These are phyloP conservation scores for Notolabrus celidotus DNA, from an alignment of 2,797 vertebrate genomes.

Conservation along the genomic window DNA sequence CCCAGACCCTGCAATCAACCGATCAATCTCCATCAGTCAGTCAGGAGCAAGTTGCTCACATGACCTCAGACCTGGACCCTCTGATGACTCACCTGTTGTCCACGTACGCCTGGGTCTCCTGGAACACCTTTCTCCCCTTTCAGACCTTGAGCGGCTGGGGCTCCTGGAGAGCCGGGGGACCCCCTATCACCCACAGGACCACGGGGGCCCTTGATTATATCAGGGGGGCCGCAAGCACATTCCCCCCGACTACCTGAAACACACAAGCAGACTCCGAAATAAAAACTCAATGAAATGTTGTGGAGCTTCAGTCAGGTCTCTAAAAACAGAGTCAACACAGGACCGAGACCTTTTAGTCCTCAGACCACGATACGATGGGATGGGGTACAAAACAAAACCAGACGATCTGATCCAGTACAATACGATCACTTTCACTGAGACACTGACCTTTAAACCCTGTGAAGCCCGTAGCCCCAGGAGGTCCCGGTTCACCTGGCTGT, in stretches of 20 bases:
- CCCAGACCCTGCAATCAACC: slow-evolving; percentile 67
- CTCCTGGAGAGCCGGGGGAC: slow-evolving; percentile 52
- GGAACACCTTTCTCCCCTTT: slow-evolving; percentile 64
- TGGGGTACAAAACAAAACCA: no score
- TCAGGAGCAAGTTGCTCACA: neutral
- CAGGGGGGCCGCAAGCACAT: slow-evolving; percentile 68
- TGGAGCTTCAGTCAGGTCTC: no score
- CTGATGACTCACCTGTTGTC: slow-evolving; percentile 59
- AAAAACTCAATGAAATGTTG: neutral
- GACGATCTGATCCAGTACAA: no score
- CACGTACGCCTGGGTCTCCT: slow-evolving; percentile 64
- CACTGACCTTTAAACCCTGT: slow-evolving; percentile 75
- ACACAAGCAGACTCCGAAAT: neutral
- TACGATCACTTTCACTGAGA: neutral
- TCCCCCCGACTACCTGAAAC: slow-evolving; percentile 51
- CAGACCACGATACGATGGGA: no score
- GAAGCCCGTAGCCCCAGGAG: slow-evolving; percentile 60
- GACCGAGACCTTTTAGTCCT: no score
- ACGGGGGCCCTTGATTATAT: slow-evolving; percentile 19
- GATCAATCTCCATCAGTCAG: neutral
- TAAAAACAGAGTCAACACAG: no score
- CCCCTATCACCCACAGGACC: slow-evolving; percentile 68
- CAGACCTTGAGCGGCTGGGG: slow-evolving; percentile 53
- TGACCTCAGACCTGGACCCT: neutral
- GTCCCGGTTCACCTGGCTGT: slow-evolving; percentile 65